A percentile compares a stretch with the other conserved stretches of the same genome.
Conservation (phyloP, 1,140 invertebrate genomes). For the Diuraphis noxia region DNA sequence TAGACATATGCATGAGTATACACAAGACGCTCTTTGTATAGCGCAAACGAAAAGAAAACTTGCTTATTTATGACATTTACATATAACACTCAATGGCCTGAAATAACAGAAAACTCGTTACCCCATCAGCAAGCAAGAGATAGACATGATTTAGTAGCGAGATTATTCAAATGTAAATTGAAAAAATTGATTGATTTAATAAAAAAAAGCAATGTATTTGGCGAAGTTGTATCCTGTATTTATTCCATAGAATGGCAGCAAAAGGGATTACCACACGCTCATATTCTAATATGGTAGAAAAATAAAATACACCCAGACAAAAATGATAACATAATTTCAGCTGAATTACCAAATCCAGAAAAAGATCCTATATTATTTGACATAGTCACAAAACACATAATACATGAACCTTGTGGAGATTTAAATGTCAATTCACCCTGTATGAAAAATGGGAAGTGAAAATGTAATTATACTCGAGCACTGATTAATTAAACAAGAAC, state of each 20-base stretch:
- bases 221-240: background rate
- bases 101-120: conserved; percentile 31
- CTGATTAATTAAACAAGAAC: too few species aligned
- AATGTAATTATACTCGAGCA: too few species aligned
- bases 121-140: background rate
- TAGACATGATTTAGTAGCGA: conserved; percentile 1
- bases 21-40: conserved; percentile 62
- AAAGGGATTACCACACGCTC: conserved; percentile 59
- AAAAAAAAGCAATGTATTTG: background rate
- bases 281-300: conserved; percentile 58
- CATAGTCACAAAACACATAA: too few species aligned
- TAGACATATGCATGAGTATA: conserved; percentile 29
- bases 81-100: conserved; percentile 57
- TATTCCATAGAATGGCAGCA: conserved; percentile 7
- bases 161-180: conserved; percentile 26
- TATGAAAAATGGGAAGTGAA: too few species aligned
- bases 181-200: conserved; percentile 7
- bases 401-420: too few species aligned
- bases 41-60: conserved; percentile 59
- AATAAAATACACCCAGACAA: background rate
- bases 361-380: background rate
- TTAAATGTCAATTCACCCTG: too few species aligned
- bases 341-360: background rate
- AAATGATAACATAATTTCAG: background rate
- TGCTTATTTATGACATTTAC: conserved; percentile 56